Evolutionary conservation across 2,113 vertebrate species (phyloP), one percentile per base, ranked within the genome.

Genomic region (Struthio camelus): DNA sequence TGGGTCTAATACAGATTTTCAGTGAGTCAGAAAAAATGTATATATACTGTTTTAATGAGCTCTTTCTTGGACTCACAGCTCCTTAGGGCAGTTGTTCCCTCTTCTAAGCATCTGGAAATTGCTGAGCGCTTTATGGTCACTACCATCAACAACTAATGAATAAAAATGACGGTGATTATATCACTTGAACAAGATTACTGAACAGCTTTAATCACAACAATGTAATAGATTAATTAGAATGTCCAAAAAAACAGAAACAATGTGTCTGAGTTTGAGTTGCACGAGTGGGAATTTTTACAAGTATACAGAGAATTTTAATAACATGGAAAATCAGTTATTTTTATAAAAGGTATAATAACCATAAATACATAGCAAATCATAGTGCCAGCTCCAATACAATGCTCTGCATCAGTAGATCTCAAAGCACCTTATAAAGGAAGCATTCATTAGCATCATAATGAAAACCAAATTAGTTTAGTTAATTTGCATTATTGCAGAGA

Each of bases 171-270:
- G 80, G 58, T 93, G 84, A 94, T 93, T 93, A 85, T 93, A 85
- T 89, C 66, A 87, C 50, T 12, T 73, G 85, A 91, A 94, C 16
- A 50, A 71, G 62, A 92, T 95, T 51, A 70, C 82, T 62, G 69
- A 93, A 95, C 90, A 85, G 85, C 87, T 89, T 95, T 96, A 96
- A 96, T 95, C 84, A 89, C 78, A 95, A 94, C 90, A 96, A 80
- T 67, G 56, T 95, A 96, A 96, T 90, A 96, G 87, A 92, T 96
- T 89, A 94, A 97, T 96, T 96, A 96, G 87, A 85, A 95, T 79
- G 79, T 65, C 78, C 77, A 85, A 93, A 94, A 93, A 73, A 0
- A 11, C 62, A 89, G 89, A 96, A 95, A 92, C 58, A 93, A 90
- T 89, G 23, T 17, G 46, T 90, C 78, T 95, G 59, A 95, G 95